Evolutionary conservation across 1,140 invertebrate genomes (phyloP).

Genomic region (Brachionus calyciflorus): DNA sequence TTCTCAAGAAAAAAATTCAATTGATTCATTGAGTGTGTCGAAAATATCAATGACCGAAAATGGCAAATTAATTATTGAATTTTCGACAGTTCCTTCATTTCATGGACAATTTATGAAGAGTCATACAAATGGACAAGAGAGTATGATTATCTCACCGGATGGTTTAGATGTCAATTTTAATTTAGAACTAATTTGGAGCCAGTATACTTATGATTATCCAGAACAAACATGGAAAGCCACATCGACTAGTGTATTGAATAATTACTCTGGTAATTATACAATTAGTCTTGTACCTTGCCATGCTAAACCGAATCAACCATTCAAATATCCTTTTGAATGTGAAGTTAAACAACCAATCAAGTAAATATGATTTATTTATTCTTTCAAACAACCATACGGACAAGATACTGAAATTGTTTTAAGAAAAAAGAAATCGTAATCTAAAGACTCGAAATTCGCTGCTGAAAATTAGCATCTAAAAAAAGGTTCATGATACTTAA

Average conservation of each 20-base stretch:
- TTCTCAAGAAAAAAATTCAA: no score
- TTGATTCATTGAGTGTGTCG: conserved; percentile 61
- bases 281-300: conserved; percentile 61
- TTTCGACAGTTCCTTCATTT: conserved; percentile 45
- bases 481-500: no score
- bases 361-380: conserved; percentile 55
- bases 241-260: conserved; percentile 55
- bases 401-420: no score
- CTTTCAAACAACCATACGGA: no score
- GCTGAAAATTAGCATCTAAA: no score
- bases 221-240: conserved; percentile 62
- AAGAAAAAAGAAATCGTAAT: no score
- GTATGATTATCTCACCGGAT: conserved; percentile 54
- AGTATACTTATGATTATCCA: conserved; percentile 62
- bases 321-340: conserved; percentile 47
- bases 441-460: no score
- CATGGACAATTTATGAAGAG: conserved; percentile 61
- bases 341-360: conserved; percentile 37
- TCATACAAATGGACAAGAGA: conserved; percentile 52
- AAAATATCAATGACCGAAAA: conserved; percentile 53
- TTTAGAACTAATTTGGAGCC: conserved; percentile 60
- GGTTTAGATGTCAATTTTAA: conserved; percentile 56
- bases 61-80: conserved; percentile 26
- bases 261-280: conserved; percentile 61
- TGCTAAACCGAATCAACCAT: conserved; percentile 55